Percentiles rank a stretch among this genome's conserved stretches.
phyloP scores from a whole-genome alignment of 2,797 vertebrate species.

The Pangasius sanitwongsei region DNA sequence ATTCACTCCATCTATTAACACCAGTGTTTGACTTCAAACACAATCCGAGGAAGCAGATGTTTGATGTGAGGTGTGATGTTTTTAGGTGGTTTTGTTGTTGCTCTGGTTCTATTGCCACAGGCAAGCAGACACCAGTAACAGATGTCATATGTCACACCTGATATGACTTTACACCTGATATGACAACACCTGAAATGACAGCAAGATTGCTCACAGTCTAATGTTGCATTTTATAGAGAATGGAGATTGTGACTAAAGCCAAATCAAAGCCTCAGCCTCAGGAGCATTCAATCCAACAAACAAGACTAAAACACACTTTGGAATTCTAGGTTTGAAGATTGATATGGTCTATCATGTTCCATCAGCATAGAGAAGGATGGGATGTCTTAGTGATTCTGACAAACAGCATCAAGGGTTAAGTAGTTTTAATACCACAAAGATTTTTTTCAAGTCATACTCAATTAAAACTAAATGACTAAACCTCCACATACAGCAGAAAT shows the following conservation, averaged over 20 bases:
- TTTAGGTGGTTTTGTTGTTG: conserved; percentile 47
- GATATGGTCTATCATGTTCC: neutral
- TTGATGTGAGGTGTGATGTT: conserved; percentile 46
- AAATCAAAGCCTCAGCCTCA: conserved; percentile 3
- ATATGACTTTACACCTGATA: conserved; percentile 29
- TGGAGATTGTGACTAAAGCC: neutral
- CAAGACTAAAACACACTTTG: neutral
- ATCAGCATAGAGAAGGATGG: neutral
- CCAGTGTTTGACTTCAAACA: conserved; percentile 46
- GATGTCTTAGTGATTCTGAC: conserved; percentile 4
- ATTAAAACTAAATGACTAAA: neutral
- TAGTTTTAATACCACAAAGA: neutral
- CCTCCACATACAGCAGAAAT: neutral
- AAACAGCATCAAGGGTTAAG: neutral
- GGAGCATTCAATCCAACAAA: neutral
- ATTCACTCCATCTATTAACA: conserved; percentile 53
- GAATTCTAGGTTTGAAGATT: neutral
- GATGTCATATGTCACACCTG: conserved; percentile 43
- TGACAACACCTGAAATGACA: conserved; percentile 43
- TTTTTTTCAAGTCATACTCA: too few relatives aligned
- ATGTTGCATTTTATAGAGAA: neutral
- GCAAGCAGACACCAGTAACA: conserved; percentile 39
- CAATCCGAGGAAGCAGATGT: conserved; percentile 56
- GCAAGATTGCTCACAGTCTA: neutral
- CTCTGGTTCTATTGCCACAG: conserved; percentile 40